Evolutionary conservation across 2,797 vertebrate genomes (phyloP).

Genomic region (Coccyzus lansbergi): DNA sequence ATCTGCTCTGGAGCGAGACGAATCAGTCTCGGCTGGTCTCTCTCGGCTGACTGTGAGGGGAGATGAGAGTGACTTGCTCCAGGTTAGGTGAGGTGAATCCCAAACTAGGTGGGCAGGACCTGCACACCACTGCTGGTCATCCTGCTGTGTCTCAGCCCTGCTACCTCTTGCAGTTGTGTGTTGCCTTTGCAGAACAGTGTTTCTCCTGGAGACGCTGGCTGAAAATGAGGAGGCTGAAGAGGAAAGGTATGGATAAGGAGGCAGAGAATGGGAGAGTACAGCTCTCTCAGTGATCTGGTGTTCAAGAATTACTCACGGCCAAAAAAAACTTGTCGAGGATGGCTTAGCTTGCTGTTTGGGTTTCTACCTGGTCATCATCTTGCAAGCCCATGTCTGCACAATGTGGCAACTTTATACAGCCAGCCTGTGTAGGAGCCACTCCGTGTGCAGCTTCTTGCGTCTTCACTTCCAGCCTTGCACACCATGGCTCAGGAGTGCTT

Average conservation of each 20-base stretch:
- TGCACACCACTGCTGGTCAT: background rate
- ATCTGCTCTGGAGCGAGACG: slow-evolving; percentile 16
- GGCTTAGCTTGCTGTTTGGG: background rate
- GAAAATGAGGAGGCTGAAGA: background rate
- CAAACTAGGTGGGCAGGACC: background rate
- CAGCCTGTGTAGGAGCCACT: background rate
- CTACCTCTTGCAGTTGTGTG: rapidly evolving
- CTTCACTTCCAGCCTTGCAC: background rate
- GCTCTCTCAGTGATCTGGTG: background rate
- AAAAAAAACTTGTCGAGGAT: background rate
- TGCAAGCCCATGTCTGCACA: background rate
- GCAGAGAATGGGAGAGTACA: background rate
- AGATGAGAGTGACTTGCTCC: background rate
- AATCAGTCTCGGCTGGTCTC: background rate
- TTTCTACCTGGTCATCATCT: background rate
- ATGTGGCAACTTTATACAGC: background rate
- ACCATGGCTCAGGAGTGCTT: rapidly evolving
- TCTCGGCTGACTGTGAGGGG: rapidly evolving
- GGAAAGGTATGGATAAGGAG: rapidly evolving
- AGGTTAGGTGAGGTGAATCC: background rate
- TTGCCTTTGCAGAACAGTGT: background rate
- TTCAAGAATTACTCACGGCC: background rate
- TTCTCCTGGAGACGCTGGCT: background rate
- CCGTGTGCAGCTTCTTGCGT: background rate
- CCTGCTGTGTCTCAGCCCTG: rapidly evolving